A percentile compares a stretch with the other conserved stretches of the same genome.
Evolutionary conservation across 2,113 vertebrate species (phyloP).

Genomic region (Buteo buteo): DNA sequence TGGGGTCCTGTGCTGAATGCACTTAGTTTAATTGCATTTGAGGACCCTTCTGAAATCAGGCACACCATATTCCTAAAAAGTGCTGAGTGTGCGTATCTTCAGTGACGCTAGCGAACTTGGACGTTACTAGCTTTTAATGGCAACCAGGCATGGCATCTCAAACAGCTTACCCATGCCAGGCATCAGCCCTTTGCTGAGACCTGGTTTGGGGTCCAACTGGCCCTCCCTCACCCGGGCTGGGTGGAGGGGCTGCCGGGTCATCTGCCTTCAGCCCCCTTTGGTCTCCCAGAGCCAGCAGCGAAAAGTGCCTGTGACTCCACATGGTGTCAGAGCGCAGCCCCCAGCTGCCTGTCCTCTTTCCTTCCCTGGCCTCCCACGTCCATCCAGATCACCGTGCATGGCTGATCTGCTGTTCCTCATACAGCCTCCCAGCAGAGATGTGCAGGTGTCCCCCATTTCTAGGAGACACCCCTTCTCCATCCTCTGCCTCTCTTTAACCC

Average conservation of each 20-base stretch:
- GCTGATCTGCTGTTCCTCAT: neutral
- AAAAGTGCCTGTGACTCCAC: neutral
- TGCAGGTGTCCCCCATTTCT: neutral
- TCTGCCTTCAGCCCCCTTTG: neutral
- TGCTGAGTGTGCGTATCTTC: neutral
- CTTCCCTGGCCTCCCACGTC: neutral
- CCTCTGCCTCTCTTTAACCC: neutral
- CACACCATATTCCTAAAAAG: neutral
- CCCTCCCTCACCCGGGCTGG: too few species aligned
- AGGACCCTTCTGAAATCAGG: neutral
- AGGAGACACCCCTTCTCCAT: neutral
- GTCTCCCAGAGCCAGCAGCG: neutral
- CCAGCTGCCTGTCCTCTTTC: neutral
- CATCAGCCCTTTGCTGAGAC: neutral
- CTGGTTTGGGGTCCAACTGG: neutral
- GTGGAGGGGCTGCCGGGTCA: neutral
- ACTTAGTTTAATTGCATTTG: neutral
- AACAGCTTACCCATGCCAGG: neutral
- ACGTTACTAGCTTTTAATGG: neutral
- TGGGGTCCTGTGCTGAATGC: neutral
- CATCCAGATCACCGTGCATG: accelerated
- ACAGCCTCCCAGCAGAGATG: neutral
- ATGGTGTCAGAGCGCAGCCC: neutral
- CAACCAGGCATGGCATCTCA: neutral
- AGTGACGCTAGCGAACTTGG: neutral